A percentile compares a stretch with the other conserved stretches of the same genome.
These are phyloP conservation scores for Pantala flavescens DNA, from an alignment of 1,140 invertebrate genomes.

Conservation along the genomic window DNA sequence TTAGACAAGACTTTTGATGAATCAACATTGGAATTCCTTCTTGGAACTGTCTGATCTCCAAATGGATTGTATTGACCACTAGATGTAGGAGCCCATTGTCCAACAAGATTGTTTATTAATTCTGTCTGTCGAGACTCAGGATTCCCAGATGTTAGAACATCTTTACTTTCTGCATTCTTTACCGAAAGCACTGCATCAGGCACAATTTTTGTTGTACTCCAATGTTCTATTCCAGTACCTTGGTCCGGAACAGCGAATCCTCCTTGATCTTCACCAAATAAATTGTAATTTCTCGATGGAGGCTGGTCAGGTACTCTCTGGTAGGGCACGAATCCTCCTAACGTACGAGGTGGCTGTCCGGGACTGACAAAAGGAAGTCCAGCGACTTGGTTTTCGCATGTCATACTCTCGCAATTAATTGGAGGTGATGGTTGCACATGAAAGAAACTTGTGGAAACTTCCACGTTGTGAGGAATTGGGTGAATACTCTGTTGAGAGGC, in stretches of 20 bases:
- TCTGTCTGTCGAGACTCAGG: slow-evolving; percentile 14
- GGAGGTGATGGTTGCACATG: not conserved
- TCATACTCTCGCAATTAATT: not conserved
- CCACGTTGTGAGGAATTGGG: not conserved
- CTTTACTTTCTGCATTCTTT: slow-evolving; percentile 19
- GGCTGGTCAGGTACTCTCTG: not conserved
- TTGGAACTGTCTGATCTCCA: slow-evolving; percentile 33
- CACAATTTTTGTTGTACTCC: slow-evolving; percentile 15
- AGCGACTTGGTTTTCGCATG: not conserved
- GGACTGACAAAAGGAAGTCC: not conserved
- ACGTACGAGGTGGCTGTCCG: not conserved
- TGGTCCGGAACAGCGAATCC: not conserved
- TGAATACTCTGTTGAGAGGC: not conserved
- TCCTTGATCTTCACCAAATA: not conserved
- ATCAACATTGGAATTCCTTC: not conserved
- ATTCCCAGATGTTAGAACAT: slow-evolving; percentile 18
- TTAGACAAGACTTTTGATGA: slow-evolving; percentile 20
- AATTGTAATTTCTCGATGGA: not conserved
- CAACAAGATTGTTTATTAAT: slow-evolving; percentile 61
- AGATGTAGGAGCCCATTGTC: slow-evolving; percentile 71
- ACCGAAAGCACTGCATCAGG: slow-evolving; percentile 6
- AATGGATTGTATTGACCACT: slow-evolving; percentile 72
- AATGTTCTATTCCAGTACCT: slow-evolving; percentile 14
- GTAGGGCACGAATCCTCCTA: not conserved
- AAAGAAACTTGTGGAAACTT: not conserved